These are phyloP conservation scores for Aptenodytes patagonicus DNA, from an alignment of 2,113 vertebrate species.

Conservation along the genomic window DNA sequence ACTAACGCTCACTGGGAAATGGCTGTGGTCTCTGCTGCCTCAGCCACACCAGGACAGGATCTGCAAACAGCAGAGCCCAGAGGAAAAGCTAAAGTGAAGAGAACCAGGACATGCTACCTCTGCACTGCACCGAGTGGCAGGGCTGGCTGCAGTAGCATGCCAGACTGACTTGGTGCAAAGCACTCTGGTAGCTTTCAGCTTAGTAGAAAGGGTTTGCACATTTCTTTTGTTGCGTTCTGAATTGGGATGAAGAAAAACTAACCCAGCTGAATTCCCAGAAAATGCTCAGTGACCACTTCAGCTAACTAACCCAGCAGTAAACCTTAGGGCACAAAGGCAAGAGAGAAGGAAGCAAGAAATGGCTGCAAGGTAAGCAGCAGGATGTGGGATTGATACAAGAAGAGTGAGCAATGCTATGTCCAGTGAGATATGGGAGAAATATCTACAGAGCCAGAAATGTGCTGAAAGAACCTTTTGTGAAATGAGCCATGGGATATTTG, in stretches of 20 bases:
- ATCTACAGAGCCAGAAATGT: not conserved
- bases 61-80: not conserved
- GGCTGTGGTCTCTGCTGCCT: not conserved
- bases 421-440: not conserved
- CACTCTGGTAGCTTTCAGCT: not conserved
- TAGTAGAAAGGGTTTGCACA: not conserved
- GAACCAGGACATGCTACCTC: not conserved
- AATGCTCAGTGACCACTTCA: not conserved
- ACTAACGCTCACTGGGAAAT: not conserved
- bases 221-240: not conserved
- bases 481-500: not conserved
- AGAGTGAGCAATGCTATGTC: not conserved
- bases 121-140: rapidly evolving
- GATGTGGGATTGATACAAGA: not conserved
- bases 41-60: not conserved
- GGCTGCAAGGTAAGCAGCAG: not conserved
- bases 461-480: not conserved
- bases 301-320: not conserved
- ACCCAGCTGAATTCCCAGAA: not conserved
- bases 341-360: not conserved
- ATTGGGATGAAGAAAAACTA: not conserved
- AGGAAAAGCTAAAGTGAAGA: not conserved
- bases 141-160: not conserved
- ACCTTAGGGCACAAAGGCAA: not conserved
- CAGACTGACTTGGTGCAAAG: not conserved